Percentiles rank a stretch among this genome's conserved stretches.
phyloP scores from a whole-genome alignment of 2,888 invertebrate species.

The Beris chalybata region DNA sequence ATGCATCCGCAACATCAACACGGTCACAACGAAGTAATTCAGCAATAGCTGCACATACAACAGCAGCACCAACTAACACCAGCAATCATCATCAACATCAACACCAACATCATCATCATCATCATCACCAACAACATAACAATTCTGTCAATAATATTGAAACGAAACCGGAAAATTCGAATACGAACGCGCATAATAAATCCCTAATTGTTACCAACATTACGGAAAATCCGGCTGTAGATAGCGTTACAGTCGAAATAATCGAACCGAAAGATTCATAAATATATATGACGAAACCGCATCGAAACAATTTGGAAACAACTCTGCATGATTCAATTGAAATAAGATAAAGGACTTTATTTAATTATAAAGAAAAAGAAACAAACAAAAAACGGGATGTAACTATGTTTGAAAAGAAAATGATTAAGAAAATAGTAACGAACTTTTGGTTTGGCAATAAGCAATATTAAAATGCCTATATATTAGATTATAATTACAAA shows the following conservation, averaged over 20 bases:
- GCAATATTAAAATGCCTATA: too few species aligned
- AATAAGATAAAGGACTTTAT: too few species aligned
- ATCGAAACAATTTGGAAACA: too few species aligned
- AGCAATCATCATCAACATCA: constrained; percentile 16
- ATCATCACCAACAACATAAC: neutral
- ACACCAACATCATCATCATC: constrained; percentile 41
- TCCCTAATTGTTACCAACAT: constrained; percentile 52
- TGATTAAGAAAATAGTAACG: constrained; percentile 4
- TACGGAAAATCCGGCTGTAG: constrained; percentile 59
- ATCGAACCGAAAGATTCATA: constrained; percentile 63
- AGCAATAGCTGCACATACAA: constrained; percentile 45
- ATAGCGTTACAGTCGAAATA: constrained; percentile 76
- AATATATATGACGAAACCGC: neutral
- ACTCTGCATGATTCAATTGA: too few species aligned
- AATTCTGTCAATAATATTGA: neutral
- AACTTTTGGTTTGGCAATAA: constrained; percentile 2
- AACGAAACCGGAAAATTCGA: constrained; percentile 40
- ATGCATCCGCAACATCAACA: constrained; percentile 73
- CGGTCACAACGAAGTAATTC: constrained; percentile 65
- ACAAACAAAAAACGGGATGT: too few species aligned
- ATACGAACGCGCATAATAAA: constrained; percentile 47
- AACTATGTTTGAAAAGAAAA: constrained; percentile 1
- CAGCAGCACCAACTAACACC: neutral
- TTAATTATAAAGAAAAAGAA: too few species aligned
- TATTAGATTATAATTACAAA: neutral